Base-by-base conservation (phyloP, 2,888 invertebrate species). In the Coleophora deauratella region DNA sequence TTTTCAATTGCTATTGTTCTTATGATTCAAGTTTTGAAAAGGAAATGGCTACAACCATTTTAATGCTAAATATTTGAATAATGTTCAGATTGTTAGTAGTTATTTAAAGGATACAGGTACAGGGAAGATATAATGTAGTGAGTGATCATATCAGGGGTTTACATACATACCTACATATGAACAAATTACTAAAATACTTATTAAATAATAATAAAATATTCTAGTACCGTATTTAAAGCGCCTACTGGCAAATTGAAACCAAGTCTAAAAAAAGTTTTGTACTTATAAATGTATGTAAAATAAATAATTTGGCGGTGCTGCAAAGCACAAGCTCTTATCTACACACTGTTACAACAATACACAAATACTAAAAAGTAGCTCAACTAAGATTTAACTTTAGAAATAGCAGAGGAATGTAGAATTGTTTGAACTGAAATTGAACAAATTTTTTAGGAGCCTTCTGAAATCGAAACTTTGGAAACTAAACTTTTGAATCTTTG, bases 251-350 rank as follows among this genome's bases (percentile, higher is more conserved):
- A 61, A 59, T 52, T 60, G n/a, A n/a, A n/a, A n/a, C n/a, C n/a
- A 64, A 62, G 50, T 57, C 58, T 52, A 53, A 57, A 46, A 41
- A 59, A 61, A 58, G n/a, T n/a, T 49, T 49, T 56, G 48, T 53
- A 54, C 51, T 59, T 61, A 63, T 50, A 43, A 51, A 57, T 21
- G n/a, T n/a, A 4, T 4, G 21, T 21, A 56, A 55, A 65, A 64
- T 60, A 59, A 62, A 62, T 57, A 59, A 48, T 66, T 66, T 64
- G 63, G 67, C 67, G 65, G 60, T 67, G 67, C 66, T 54, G 58
- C 51, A 62, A 63, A 67, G 71, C 74, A 72, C 69, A 62, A 76
- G 75, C 72, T 72, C 79, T 73, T 79, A 77, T 65, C 55, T 72
- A 74, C 62, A 66, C 63, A 21, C 21, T 21, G 21, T 21, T 21